Evolutionary conservation across 2,888 invertebrate genomes (phyloP).

Genomic region (Acronicta psi): DNA sequence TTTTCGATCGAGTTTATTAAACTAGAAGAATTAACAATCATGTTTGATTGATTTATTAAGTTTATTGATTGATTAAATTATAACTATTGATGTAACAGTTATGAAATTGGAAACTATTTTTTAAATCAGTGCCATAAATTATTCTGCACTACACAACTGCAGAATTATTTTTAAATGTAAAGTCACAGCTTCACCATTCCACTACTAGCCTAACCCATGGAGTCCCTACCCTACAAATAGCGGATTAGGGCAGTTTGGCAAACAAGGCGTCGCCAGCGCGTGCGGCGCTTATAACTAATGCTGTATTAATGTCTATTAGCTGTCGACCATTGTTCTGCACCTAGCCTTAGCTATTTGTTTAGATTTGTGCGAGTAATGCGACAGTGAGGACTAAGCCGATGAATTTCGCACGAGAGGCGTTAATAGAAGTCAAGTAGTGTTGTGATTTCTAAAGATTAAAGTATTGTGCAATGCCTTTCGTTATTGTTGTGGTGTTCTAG

Average conservation of each 20-base stretch:
- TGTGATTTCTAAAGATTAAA: conserved; percentile 35
- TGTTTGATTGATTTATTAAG: too few relatives aligned
- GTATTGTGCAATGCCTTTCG: conserved; percentile 7
- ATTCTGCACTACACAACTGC: neutral
- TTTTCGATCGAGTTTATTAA: too few relatives aligned
- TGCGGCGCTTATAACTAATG: conserved; percentile 83
- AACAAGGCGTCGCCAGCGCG: conserved; percentile 87
- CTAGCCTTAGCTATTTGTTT: conserved; percentile 77
- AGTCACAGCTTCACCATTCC: conserved; percentile 25
- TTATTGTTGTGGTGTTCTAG: neutral
- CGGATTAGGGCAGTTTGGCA: conserved; percentile 89
- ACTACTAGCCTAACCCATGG: conserved; percentile 49
- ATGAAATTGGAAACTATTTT: too few relatives aligned
- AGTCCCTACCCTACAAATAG: conserved; percentile 80
- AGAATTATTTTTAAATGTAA: neutral
- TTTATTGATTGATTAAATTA: too few relatives aligned
- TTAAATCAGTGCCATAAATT: too few relatives aligned
- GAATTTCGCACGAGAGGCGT: conserved; percentile 73
- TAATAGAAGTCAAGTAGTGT: conserved; percentile 62
- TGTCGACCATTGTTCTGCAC: conserved; percentile 76
- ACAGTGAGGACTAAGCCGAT: conserved; percentile 76
- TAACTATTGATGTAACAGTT: too few relatives aligned
- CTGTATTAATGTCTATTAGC: conserved; percentile 88
- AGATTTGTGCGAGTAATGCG: conserved; percentile 80
- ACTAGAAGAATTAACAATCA: too few relatives aligned